phyloP scores from a whole-genome alignment of 2,113 vertebrate species.

The Tyrannus savana region DNA sequence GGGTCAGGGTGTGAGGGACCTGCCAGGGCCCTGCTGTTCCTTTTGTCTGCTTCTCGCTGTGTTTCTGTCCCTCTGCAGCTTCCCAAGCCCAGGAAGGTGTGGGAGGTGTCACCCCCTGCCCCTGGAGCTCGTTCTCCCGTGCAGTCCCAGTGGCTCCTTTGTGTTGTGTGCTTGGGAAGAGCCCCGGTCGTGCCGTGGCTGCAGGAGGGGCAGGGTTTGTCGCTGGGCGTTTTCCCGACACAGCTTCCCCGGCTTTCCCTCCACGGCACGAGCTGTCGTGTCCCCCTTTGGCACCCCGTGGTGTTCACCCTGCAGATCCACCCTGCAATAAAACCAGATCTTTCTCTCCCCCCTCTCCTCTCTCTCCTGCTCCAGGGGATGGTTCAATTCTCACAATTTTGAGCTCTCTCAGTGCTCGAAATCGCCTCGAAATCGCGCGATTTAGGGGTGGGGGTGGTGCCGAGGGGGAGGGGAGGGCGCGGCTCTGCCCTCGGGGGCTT shows the following conservation, averaged over 20 bases:
- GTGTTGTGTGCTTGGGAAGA: neutral
- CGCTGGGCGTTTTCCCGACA: neutral
- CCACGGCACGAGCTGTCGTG: neutral
- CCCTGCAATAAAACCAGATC: neutral
- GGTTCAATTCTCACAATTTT: neutral
- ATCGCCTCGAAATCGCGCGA: accelerated
- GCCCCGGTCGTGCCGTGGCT: neutral
- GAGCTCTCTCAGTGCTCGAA: neutral
- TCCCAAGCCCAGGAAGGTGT: neutral
- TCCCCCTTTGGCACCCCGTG: accelerated
- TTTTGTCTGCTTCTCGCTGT: neutral
- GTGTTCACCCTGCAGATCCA: neutral
- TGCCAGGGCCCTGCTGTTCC: neutral
- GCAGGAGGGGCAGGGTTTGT: neutral
- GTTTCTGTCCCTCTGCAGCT: neutral
- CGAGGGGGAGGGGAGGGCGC: neutral
- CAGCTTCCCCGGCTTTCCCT: neutral
- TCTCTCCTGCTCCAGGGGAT: neutral
- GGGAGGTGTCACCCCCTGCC: neutral
- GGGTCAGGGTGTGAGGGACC: neutral
- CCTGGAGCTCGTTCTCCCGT: accelerated
- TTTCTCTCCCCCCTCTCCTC: neutral
- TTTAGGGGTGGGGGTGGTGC: neutral
- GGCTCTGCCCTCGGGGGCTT: accelerated
- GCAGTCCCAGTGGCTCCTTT: neutral